Base-by-base conservation (phyloP, 1,140 invertebrate species). In the Vanessa tameamea region DNA sequence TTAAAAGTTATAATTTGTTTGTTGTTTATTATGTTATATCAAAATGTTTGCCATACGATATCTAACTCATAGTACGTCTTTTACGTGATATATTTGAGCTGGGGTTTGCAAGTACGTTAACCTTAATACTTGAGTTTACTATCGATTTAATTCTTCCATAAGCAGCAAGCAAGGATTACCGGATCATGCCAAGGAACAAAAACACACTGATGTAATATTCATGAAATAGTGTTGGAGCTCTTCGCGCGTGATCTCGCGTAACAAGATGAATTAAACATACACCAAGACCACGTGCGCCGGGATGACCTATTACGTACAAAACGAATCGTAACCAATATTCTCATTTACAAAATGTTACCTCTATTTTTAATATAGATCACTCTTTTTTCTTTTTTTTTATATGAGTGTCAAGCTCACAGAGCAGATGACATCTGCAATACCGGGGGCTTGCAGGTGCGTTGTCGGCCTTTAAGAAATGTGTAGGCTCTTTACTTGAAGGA, bases 201-300 rank as follows among this genome's bases (percentile, higher is more conserved):
- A 26, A 69, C 14, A 68, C 48, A 20, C 26, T 69, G 37, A 59
- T 69, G 67, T 59, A 69, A 59, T 69, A 59, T 69, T 59, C 67
- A 69, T 48, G 67, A 43, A 20, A 23, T 20, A 23, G 53, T 57
- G 66, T 69, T 69, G 48, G 53, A 69, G 37, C 43, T 59, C 57
- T 59, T 64, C 70, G 73, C 50, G 48, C 73, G 68, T 67, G 67
- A 71, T 71, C 63, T 63, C 53, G 61, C 69, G 50, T 66, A 75
- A 75, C 69, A 66, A 75, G 67, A 75, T 75, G 73, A 75, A 75
- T 75, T 75, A 70, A 70, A 67, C 64, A 75, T 75, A 59, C 47
- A 26, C 55, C 14, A 15, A 53, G 14, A 37, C 37, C 20, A 23
- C 53, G 53, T 57, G 53, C 20, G 7, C 15, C 15, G 48, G 15